phyloP scores from a whole-genome alignment of 2,888 invertebrate species.

The Habroteleia sp. region DNA sequence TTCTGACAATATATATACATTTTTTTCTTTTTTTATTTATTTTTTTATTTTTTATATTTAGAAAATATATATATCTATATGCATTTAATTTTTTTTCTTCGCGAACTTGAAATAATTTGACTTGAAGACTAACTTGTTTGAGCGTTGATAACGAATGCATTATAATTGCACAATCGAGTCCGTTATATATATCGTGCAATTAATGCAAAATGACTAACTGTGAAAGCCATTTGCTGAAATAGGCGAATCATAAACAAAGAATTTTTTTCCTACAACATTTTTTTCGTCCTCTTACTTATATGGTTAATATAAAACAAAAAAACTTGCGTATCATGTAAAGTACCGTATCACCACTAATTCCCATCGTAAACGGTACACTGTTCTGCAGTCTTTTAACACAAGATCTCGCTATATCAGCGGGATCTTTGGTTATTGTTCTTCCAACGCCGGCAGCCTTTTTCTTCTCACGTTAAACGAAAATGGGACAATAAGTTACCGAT shows the following conservation, averaged over 20 bases:
- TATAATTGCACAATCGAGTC: slow-evolving; percentile 26
- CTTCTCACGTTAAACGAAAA: background rate
- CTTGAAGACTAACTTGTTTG: slow-evolving; percentile 24
- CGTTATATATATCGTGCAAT: slow-evolving; percentile 36
- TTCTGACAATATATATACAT: too few relatives aligned
- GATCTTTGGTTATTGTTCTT: slow-evolving; percentile 49
- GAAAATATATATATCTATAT: too few relatives aligned
- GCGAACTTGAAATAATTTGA: slow-evolving; percentile 24
- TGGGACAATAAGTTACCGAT: background rate
- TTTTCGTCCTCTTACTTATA: slow-evolving; percentile 13
- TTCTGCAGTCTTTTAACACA: slow-evolving; percentile 34
- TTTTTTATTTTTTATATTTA: too few relatives aligned
- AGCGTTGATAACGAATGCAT: slow-evolving; percentile 29
- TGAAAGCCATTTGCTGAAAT: slow-evolving; percentile 40
- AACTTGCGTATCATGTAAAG: slow-evolving; percentile 27
- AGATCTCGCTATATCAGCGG: slow-evolving; percentile 33
- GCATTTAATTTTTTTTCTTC: too few relatives aligned
- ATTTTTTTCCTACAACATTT: slow-evolving; percentile 4
- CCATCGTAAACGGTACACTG: slow-evolving; percentile 47
- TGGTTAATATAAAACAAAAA: slow-evolving; percentile 42
- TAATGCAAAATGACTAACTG: slow-evolving; percentile 46
- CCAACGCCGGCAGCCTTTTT: background rate
- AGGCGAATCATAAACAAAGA: slow-evolving; percentile 15
- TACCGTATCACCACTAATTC: slow-evolving; percentile 48
- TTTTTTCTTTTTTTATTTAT: too few relatives aligned